phyloP scores from a whole-genome alignment of 2,888 invertebrate species.

The Eumacrocentrus americanus region DNA sequence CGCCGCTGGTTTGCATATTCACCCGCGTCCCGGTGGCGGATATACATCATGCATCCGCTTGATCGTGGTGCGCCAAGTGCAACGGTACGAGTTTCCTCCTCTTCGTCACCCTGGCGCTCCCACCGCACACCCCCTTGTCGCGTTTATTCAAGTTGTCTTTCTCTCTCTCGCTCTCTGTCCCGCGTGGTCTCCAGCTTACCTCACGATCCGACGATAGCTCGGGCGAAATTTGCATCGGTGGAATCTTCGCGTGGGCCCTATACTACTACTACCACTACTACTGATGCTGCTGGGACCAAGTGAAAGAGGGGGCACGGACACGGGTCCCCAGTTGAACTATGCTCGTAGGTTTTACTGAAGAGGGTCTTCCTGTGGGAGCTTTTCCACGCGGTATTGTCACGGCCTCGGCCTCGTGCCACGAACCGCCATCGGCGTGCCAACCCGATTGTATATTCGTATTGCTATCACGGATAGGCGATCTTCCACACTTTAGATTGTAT shows the following conservation, averaged over 20 bases:
- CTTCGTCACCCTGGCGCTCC: constrained; percentile 32
- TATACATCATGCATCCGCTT: constrained; percentile 54
- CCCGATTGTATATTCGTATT: background rate
- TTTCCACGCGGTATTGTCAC: constrained; percentile 17
- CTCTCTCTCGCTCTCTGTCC: constrained; percentile 17
- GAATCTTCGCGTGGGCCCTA: constrained; percentile 58
- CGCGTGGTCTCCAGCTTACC: constrained; percentile 31
- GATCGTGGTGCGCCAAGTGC: constrained; percentile 47
- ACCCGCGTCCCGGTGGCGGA: constrained; percentile 56
- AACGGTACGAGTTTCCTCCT: constrained; percentile 32
- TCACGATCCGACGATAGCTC: constrained; percentile 59
- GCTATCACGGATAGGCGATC: background rate
- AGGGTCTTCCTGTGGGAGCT: constrained; percentile 5
- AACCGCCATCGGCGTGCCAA: constrained; percentile 10
- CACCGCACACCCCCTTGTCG: constrained; percentile 24
- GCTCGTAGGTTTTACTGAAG: constrained; percentile 1
- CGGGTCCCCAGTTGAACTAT: constrained; percentile 21
- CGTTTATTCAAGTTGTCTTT: no score
- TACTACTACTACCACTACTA: no score
- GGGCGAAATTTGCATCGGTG: constrained; percentile 59
- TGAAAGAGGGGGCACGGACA: constrained; percentile 25
- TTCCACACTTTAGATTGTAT: no score
- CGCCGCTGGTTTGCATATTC: constrained; percentile 55
- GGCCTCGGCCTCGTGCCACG: constrained; percentile 15
- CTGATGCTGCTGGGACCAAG: no score